Percentiles rank a stretch among this genome's conserved stretches.
These are phyloP conservation scores for Galago senegalensis DNA, from an alignment of 2,797 vertebrate genomes.

Conservation along the genomic window DNA sequence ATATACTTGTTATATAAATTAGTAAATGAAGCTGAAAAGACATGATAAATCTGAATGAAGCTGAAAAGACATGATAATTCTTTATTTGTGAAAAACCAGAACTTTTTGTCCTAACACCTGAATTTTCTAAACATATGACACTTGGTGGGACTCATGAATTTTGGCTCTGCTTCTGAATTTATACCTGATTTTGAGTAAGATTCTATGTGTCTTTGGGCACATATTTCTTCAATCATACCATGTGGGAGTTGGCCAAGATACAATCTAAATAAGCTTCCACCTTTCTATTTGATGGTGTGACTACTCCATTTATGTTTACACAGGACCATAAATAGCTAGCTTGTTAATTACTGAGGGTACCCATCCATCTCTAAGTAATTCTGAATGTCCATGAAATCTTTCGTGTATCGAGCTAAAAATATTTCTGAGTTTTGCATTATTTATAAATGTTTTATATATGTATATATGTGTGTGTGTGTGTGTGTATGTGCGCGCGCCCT, in stretches of 20 bases:
- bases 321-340: background rate
- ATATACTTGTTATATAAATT: background rate
- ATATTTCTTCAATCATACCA: background rate
- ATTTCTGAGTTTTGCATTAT: background rate
- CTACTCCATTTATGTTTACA: background rate
- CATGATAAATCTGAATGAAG: background rate
- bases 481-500: too few species aligned
- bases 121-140: background rate
- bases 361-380: background rate
- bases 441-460: background rate
- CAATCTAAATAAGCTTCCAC: background rate
- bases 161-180: background rate
- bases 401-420: conserved; percentile 16
- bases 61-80: background rate
- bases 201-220: background rate
- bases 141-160: background rate
- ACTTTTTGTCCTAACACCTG: background rate
- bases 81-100: background rate
- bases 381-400: background rate
- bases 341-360: background rate
- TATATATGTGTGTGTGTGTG: too few species aligned
- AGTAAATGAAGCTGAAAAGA: background rate
- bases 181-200: background rate
- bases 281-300: background rate
- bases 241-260: background rate